phyloP scores from a whole-genome alignment of 2,888 invertebrate genomes.

The Pediacus dermestoides region DNA sequence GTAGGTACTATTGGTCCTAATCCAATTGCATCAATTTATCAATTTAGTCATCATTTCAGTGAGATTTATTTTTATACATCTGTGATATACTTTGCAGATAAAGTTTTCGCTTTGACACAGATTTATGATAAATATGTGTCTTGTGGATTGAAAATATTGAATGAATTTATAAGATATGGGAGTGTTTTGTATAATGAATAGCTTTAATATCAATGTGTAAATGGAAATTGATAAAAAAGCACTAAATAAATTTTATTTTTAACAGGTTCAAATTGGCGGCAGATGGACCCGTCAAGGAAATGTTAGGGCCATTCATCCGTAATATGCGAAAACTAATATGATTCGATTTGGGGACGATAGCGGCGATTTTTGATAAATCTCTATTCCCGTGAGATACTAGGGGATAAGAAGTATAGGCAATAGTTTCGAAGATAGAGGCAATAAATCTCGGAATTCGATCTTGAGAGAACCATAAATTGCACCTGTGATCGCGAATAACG shows the following conservation, averaged over 20 bases:
- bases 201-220: no score
- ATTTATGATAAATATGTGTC: no score
- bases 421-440: slow-evolving; percentile 49
- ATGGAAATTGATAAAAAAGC: slow-evolving; percentile 12
- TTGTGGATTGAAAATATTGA: no score
- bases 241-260: slow-evolving; percentile 16
- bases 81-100: no score
- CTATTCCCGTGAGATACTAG: slow-evolving; percentile 46
- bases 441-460: slow-evolving; percentile 51
- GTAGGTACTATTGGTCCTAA: no score
- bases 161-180: no score
- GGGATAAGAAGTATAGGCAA: slow-evolving; percentile 50
- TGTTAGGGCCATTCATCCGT: slow-evolving; percentile 27
- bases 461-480: slow-evolving; percentile 51
- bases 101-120: no score
- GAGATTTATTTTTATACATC: no score
- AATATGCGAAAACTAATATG: slow-evolving; percentile 43
- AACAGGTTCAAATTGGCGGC: slow-evolving; percentile 22
- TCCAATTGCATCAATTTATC: no score
- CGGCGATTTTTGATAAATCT: slow-evolving; percentile 48
- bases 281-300: slow-evolving; percentile 26
- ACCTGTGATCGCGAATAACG: slow-evolving; percentile 49
- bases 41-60: no score
- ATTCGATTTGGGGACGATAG: slow-evolving; percentile 42
- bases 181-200: no score